Base-by-base conservation (phyloP, 2,888 invertebrate species). In the Drymonia ruficornis region DNA sequence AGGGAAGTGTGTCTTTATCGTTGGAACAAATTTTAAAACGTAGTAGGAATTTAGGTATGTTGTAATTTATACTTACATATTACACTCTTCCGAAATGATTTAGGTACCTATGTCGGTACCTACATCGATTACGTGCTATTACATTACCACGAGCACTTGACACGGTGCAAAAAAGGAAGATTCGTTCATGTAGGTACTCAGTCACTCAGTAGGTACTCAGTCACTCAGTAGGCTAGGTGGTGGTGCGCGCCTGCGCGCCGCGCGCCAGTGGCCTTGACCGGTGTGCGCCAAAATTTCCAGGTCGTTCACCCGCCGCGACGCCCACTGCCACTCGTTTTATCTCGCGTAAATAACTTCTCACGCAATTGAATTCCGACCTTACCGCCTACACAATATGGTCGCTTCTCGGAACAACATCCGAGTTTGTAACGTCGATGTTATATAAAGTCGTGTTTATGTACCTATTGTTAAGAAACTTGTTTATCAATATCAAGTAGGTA, bases 281-380 rank as follows among this genome's bases (percentile, higher is more conserved):
- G 84, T 85, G 89, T 90, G 91, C 92, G 92, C 92, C 92, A 91
- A 92, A 92, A 89, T 87, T 89, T 86, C 86, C 91, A 84, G 91
- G 87, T 89, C 91, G 73, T 91, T 89, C 89, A 89, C 89, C 88
- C 81, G 80, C 80, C 79, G 72, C 83, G 83, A 82, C 87, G 87
- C 91, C 87, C 88, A 87, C 90, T 78, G 78, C 86, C 91, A 80
- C 84, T 81, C 85, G 83, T 83, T 87, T 87, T 88, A 89, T 90
- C 90, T 88, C 86, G 80, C 81, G 80, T 84, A 86, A 89, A 86
- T 84, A 86, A 78, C 74, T 60, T 23, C 59, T 58, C 59, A 47
- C 60, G 43, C 78, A 70, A 72, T 57, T 78, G 48, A 83, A 78
- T 77, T 59, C 59, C 62, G 43, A 76, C 84, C 79, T 73, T 84